Evolutionary conservation across 2,888 invertebrate species (phyloP).

Genomic region (Conops quadrifasciatus): DNA sequence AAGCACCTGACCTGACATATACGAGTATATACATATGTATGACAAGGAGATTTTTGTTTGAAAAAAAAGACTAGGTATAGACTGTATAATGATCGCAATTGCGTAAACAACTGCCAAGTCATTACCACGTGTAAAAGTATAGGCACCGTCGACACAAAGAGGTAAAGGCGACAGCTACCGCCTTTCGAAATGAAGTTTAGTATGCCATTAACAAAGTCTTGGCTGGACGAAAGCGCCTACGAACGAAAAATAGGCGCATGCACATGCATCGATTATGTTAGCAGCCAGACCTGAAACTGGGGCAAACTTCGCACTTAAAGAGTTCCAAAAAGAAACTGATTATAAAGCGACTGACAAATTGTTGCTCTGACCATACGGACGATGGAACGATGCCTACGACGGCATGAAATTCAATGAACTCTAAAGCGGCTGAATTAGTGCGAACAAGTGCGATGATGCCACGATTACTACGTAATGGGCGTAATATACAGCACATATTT

Average conservation of each 20-base stretch:
- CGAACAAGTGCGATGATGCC: background rate
- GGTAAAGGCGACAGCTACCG: too few relatives aligned
- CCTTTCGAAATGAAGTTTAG: slow-evolving; percentile 34
- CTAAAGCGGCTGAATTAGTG: background rate
- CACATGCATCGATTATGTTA: slow-evolving; percentile 39
- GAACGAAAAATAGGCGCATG: slow-evolving; percentile 8
- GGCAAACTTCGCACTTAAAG: slow-evolving; percentile 46
- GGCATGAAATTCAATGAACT: slow-evolving; percentile 35
- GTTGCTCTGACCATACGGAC: background rate
- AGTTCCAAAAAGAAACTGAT: slow-evolving; percentile 15
- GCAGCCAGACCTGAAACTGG: slow-evolving; percentile 46
- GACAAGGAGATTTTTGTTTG: too few relatives aligned
- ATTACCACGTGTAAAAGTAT: background rate
- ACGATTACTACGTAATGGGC: background rate
- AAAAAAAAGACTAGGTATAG: background rate
- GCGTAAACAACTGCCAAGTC: too few relatives aligned
- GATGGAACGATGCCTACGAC: too few relatives aligned
- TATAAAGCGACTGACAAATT: slow-evolving; percentile 11
- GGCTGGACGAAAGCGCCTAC: slow-evolving; percentile 7
- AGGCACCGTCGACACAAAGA: background rate
- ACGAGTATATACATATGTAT: too few relatives aligned
- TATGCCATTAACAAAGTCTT: slow-evolving; percentile 1
- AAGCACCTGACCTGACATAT: too few relatives aligned
- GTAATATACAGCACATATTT: too few relatives aligned
- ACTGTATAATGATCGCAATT: too few relatives aligned